Evolutionary conservation across 2,797 vertebrate species (phyloP).

Genomic region (Crax fasciolata): DNA sequence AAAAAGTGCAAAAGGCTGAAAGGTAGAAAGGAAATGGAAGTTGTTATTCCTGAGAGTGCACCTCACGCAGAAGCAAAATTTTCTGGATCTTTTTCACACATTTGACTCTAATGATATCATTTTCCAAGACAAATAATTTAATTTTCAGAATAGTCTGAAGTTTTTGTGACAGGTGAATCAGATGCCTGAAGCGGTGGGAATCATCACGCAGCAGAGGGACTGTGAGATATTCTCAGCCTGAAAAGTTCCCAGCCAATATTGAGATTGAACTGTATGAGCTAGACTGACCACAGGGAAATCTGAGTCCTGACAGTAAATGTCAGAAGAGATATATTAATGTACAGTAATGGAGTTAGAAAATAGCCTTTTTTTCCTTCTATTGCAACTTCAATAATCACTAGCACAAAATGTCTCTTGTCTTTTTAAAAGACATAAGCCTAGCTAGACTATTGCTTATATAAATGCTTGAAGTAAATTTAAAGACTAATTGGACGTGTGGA

Average conservation of each 20-base stretch:
- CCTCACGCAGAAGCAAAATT: not conserved
- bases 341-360: constrained; percentile 33
- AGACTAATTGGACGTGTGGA: not conserved
- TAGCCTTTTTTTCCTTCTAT: not conserved
- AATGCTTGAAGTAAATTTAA: not conserved
- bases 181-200: constrained; percentile 19
- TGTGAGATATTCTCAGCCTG: constrained; percentile 31
- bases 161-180: constrained; percentile 7
- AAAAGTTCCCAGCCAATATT: constrained; percentile 40
- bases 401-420: constrained; percentile 17
- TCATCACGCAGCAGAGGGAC: constrained; percentile 33
- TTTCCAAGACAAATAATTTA: constrained; percentile 29
- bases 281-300: constrained; percentile 51
- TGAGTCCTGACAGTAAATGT: constrained; percentile 67
- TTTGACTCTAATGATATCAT: not conserved
- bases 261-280: constrained; percentile 34
- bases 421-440: constrained; percentile 17
- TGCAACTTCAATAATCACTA: constrained; percentile 36
- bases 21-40: not conserved
- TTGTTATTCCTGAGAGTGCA: not conserved
- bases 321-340: constrained; percentile 53
- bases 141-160: constrained; percentile 12
- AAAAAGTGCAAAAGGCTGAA: not conserved
- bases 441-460: not conserved
- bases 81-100: not conserved